These are phyloP conservation scores for Mesoclemmys tuberculata DNA, from an alignment of 2,113 vertebrate species.

Conservation along the genomic window DNA sequence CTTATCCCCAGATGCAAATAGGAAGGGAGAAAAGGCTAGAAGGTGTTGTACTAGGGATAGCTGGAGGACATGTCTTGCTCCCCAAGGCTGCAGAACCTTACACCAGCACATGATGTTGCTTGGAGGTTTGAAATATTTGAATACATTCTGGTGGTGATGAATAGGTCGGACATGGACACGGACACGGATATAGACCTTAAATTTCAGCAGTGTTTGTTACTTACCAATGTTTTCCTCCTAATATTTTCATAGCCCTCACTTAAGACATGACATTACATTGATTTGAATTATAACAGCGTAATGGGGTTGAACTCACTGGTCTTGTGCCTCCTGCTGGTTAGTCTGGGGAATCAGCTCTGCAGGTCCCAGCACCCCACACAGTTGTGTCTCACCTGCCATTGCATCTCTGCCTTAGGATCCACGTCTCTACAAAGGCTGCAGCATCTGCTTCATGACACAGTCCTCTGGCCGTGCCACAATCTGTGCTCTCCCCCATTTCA, in stretches of 20 bases:
- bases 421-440: too few species aligned
- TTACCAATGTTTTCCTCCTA: neutral
- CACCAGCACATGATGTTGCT: neutral
- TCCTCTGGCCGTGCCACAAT: too few species aligned
- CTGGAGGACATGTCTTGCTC: rapidly evolving
- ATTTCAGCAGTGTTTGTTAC: neutral
- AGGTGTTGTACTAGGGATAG: neutral
- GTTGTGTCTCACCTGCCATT: too few species aligned
- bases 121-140: neutral
- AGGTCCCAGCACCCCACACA: too few species aligned
- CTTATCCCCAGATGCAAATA: neutral
- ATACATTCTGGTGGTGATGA: neutral
- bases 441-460: too few species aligned
- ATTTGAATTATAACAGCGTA: neutral
- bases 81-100: rapidly evolving
- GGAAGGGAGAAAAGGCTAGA: neutral
- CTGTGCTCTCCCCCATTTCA: too few species aligned
- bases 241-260: neutral
- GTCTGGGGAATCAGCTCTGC: too few species aligned
- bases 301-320: too few species aligned
- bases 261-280: neutral
- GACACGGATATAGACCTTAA: too few species aligned
- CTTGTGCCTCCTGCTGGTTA: too few species aligned
- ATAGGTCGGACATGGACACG: too few species aligned
- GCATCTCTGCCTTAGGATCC: too few species aligned